Evolutionary conservation across 1,140 invertebrate genomes (phyloP), one percentile per base, ranked within the genome.

Genomic region (Drosophila saltans): DNA sequence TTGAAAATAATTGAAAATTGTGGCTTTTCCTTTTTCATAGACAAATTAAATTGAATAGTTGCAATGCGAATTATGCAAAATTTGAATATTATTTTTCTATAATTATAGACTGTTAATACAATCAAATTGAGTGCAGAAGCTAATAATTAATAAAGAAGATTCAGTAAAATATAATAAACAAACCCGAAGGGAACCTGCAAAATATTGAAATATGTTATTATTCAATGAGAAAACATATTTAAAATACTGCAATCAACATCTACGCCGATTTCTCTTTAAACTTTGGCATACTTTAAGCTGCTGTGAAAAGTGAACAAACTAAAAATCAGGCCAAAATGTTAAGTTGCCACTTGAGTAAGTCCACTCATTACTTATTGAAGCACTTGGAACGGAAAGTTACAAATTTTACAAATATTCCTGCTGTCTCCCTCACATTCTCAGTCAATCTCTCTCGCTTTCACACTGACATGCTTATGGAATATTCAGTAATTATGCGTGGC

Each of bases 291-390:
- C 40, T 55, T 43, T 43, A 66, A 40, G 71, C 58, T 40, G n/a
- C 65, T 39, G 57, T 21, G 21, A 10, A 36, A 56, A 58, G 64
- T 75, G 64, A 72, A 59, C 73, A 69, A 69, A 56, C 52, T 52
- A 59, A 55, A 75, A 80, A 85, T 72, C 58, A 78, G 78, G 78
- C 63, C 74, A 80, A 85, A 74, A 74, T 74, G 41, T 67, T 67
- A 64, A 84, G 68, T 60, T 16, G 45, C 45, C 62, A 62, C 66
- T 83, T 77, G 16, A 73, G 61, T 60, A 52, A 55, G 41, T 16
- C 55, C 72, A 58, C 78, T 88, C 68, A 83, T 89, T 88, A 88
- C 78, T 88, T 83, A 89, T 88, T 83, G 62, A 89, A 83, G 80
- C 77, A 80, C 80, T 86, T 80, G 65, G 66, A 67, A 24, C 21